These are phyloP conservation scores for Mus musculus DNA, from an alignment of 2,113 vertebrate genomes.

Conservation along the genomic window GRCm39 chr5:77658501-77659000, in stretches of 20 bases:
- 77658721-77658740: conserved; percentile 68
- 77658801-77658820: conserved; percentile 71
- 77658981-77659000: conserved; percentile 73
- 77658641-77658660: conserved; percentile 67
- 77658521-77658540: conserved; percentile 34
- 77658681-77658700: not conserved
- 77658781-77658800: conserved; percentile 52
- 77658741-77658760: conserved; percentile 23
- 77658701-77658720: conserved; percentile 10
- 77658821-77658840: conserved; percentile 72
- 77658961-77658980: conserved; percentile 55
- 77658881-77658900: no score
- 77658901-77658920: conserved; percentile 35
- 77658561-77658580: conserved; percentile 27
- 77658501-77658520: not conserved
- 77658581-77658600: not conserved
- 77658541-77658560: not conserved
- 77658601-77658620: conserved; percentile 35
- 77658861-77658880: no score
- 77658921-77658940: conserved; percentile 77
- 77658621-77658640: not conserved
- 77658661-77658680: conserved; percentile 54
- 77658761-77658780: conserved; percentile 32
- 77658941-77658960: conserved; percentile 78
- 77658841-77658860: not conserved